phyloP scores from a whole-genome alignment of 2,797 vertebrate species.

The Melanotaenia pygmaea region DNA sequence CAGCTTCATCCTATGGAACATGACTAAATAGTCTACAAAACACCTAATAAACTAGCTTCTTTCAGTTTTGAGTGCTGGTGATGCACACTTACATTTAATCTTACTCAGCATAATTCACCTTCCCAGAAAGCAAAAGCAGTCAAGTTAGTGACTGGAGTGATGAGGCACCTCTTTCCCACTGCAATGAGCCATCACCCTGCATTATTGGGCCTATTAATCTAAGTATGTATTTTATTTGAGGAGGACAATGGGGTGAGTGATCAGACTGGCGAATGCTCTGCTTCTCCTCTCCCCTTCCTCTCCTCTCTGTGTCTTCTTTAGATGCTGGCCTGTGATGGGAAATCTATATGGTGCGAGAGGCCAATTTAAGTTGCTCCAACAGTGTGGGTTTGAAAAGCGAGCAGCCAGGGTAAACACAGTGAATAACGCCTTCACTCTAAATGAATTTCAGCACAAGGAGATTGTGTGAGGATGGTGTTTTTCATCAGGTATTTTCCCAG shows the following conservation, averaged over 20 bases:
- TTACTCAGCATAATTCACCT: constrained; percentile 41
- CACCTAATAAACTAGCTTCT: constrained; percentile 33
- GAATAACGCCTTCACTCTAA: constrained; percentile 71
- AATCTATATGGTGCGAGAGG: constrained; percentile 82
- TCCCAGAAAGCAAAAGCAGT: constrained; percentile 61
- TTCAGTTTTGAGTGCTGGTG: constrained; percentile 28
- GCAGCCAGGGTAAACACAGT: constrained; percentile 72
- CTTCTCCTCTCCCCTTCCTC: constrained; percentile 43
- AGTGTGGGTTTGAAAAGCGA: constrained; percentile 72
- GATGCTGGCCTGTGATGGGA: constrained; percentile 79
- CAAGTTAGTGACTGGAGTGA: constrained; percentile 50
- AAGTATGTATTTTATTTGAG: constrained; percentile 79
- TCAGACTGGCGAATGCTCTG: constrained; percentile 55
- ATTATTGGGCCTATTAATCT: constrained; percentile 78
- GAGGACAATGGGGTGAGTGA: constrained; percentile 75
- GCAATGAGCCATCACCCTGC: constrained; percentile 59
- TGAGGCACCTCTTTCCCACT: constrained; percentile 42
- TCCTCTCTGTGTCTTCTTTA: constrained; percentile 78
- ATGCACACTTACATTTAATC: constrained; percentile 45
- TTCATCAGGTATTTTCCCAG: constrained; percentile 59
- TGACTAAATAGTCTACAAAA: constrained; percentile 46
- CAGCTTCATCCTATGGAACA: constrained; percentile 32
- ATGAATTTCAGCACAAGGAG: constrained; percentile 70
- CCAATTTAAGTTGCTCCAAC: constrained; percentile 80
- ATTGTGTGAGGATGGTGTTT: constrained; percentile 61